These are phyloP conservation scores for Tapera naevia DNA, from an alignment of 2,797 vertebrate species.

Conservation along the genomic window DNA sequence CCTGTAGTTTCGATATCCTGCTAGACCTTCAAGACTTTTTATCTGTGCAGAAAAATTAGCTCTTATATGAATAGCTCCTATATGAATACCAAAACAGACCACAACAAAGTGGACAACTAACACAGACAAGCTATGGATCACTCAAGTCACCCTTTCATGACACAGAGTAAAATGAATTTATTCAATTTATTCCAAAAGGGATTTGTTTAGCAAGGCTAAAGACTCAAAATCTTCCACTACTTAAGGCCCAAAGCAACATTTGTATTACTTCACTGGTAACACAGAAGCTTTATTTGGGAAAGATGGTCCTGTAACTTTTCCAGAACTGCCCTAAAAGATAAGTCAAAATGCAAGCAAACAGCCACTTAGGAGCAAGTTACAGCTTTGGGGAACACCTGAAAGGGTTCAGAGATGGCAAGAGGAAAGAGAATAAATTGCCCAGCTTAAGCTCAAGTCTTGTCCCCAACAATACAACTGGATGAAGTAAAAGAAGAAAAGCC, in stretches of 20 bases:
- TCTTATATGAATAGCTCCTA: accelerated
- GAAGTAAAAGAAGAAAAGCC: not conserved
- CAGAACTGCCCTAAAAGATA: not conserved
- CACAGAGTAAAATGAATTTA: not conserved
- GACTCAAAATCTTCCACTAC: not conserved
- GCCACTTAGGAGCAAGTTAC: not conserved
- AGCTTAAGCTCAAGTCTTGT: not conserved
- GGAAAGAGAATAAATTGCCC: not conserved
- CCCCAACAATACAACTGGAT: not conserved
- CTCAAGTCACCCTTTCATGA: not conserved
- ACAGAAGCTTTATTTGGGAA: not conserved
- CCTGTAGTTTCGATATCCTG: not conserved
- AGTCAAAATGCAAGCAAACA: not conserved
- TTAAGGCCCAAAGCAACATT: not conserved
- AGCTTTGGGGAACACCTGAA: not conserved
- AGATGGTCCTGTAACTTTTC: not conserved
- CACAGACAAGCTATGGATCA: not conserved
- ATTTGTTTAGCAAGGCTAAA: not conserved
- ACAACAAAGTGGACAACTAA: accelerated
- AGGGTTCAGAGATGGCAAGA: not conserved
- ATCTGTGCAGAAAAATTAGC: not conserved
- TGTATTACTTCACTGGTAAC: not conserved
- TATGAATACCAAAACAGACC: not conserved
- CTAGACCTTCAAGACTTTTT: not conserved
- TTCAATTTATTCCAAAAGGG: not conserved